phyloP scores from a whole-genome alignment of 2,797 vertebrate species.

The Zonotrichia albicollis region DNA sequence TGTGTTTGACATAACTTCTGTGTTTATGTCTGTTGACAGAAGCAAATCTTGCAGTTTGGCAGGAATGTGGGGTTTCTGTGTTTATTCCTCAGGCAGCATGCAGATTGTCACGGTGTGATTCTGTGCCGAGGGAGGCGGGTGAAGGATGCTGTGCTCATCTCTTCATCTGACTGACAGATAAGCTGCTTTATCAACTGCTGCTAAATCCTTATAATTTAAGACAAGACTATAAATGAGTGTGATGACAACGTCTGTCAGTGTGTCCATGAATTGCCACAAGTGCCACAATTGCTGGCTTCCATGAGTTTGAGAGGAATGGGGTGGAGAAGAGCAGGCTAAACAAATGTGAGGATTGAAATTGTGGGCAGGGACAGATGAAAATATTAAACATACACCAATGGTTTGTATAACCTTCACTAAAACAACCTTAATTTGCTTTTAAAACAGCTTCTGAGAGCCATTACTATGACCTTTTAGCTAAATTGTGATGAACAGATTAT shows the following conservation, averaged over 20 bases:
- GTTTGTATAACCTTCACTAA: not conserved
- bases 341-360: not conserved
- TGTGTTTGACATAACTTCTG: not conserved
- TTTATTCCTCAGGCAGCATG: not conserved
- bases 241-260: slow-evolving; percentile 4
- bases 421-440: slow-evolving; percentile 9
- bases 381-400: fast-evolving
- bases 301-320: not conserved
- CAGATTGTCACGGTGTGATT: not conserved
- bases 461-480: slow-evolving; percentile 23
- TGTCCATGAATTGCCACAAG: not conserved
- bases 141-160: not conserved
- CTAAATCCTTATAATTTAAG: slow-evolving; percentile 9
- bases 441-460: not conserved
- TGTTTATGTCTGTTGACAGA: not conserved
- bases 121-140: not conserved
- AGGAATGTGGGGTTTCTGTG: not conserved
- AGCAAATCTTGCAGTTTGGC: not conserved
- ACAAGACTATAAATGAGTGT: not conserved
- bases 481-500: not conserved
- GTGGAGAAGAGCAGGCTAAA: not conserved
- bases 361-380: not conserved
- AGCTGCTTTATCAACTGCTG: slow-evolving; percentile 26
- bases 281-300: not conserved
- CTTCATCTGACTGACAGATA: not conserved